Evolutionary conservation across 2,797 vertebrate species (phyloP).

Genomic region (Sparus aurata): DNA sequence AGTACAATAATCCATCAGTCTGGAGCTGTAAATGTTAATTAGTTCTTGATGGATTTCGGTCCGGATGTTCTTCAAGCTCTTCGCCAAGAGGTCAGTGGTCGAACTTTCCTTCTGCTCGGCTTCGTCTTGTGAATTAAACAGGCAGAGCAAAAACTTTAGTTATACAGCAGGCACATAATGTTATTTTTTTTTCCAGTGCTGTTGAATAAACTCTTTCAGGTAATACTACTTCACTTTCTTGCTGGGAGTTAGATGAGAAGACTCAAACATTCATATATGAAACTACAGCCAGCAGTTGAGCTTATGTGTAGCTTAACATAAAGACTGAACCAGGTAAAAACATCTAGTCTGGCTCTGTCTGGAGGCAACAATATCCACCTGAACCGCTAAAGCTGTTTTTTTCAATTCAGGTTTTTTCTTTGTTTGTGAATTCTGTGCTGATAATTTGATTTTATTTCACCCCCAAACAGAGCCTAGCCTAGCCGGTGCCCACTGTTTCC

Average conservation of each 20-base stretch:
- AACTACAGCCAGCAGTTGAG: not conserved
- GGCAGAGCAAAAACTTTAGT: not conserved
- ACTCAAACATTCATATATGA: not conserved
- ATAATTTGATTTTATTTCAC: not conserved
- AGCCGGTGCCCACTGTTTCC: not conserved
- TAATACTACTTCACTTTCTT: not conserved
- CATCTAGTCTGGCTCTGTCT: not conserved
- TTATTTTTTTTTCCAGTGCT: not conserved
- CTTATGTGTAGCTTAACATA: not conserved
- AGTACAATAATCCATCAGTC: constrained; percentile 24
- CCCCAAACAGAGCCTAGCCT: not conserved
- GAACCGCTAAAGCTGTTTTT: not conserved
- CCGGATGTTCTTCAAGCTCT: constrained; percentile 19
- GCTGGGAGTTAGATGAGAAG: not conserved
- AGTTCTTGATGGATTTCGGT: constrained; percentile 34
- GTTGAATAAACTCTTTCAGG: not conserved
- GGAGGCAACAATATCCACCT: not conserved
- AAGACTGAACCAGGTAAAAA: not conserved
- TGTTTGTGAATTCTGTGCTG: not conserved
- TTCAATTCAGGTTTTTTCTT: not conserved
- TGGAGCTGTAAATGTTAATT: constrained; percentile 46
- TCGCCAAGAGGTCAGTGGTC: constrained; percentile 34
- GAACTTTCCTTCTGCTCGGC: not conserved
- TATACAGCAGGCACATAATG: not conserved
- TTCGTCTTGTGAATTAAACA: constrained; percentile 15